Conservation (phyloP, 2,113 vertebrate species). For the Melanocharis versteri region DNA sequence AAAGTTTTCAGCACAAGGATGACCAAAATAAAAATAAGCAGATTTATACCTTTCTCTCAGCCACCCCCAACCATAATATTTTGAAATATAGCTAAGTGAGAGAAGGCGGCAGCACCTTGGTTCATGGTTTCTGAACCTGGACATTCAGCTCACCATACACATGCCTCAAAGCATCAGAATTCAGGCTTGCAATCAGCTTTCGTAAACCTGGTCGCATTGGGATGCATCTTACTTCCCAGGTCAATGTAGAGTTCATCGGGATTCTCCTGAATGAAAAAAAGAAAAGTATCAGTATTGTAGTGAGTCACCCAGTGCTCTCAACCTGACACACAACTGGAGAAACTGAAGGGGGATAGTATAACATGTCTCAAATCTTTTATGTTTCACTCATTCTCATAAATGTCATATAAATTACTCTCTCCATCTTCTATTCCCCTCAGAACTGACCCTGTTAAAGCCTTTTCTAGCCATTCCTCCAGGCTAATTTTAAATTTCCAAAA, state of each 20-base stretch:
- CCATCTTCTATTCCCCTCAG: neutral
- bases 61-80: accelerated
- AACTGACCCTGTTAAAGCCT: neutral
- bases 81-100: neutral
- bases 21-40: neutral
- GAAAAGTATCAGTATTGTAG: neutral
- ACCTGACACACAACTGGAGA: neutral
- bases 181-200: conserved; percentile 86
- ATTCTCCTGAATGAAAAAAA: conserved; percentile 76
- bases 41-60: neutral
- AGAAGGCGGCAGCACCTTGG: neutral
- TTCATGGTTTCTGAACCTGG: conserved; percentile 66
- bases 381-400: neutral
- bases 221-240: conserved; percentile 78
- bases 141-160: conserved; percentile 81
- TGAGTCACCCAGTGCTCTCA: neutral
- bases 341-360: neutral
- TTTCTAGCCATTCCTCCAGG: neutral
- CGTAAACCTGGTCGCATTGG: conserved; percentile 75
- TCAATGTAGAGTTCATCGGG: conserved; percentile 72
- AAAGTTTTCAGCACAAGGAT: neutral
- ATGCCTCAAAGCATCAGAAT: conserved; percentile 83
- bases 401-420: neutral
- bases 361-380: neutral
- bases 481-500: conserved; percentile 23